Conservation (phyloP, 2,888 invertebrate species). For the Masnerella sp. region DNA sequence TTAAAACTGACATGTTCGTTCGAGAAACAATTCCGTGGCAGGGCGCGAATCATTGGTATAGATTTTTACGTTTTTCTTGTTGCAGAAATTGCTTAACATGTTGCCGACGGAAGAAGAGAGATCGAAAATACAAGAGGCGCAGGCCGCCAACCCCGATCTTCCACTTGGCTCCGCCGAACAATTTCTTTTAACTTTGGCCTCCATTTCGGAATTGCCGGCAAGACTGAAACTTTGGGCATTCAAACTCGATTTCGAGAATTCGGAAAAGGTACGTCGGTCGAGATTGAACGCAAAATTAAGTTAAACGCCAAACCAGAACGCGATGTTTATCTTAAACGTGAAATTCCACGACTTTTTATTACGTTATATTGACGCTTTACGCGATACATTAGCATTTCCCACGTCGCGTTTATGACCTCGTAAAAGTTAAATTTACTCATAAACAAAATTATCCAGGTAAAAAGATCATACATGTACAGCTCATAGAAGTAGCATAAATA, state of each 20-base stretch:
- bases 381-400: slow-evolving; percentile 27
- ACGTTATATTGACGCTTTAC: slow-evolving; percentile 25
- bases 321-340: slow-evolving; percentile 1
- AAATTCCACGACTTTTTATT: slow-evolving; percentile 21
- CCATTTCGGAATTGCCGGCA: slow-evolving; percentile 96
- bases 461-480: no score
- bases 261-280: slow-evolving; percentile 85
- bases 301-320: background rate
- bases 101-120: slow-evolving; percentile 98
- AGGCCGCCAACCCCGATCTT: slow-evolving; percentile 92
- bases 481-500: no score
- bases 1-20: background rate
- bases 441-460: slow-evolving; percentile 45
- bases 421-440: slow-evolving; percentile 28
- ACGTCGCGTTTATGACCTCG: slow-evolving; percentile 22
- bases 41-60: background rate
- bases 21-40: background rate
- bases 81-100: slow-evolving; percentile 95
- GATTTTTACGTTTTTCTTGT: background rate
- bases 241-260: slow-evolving; percentile 98
- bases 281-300: background rate
- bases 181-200: slow-evolving; percentile 96
- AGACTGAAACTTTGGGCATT: slow-evolving; percentile 98
- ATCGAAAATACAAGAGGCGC: slow-evolving; percentile 97
- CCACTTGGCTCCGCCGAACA: slow-evolving; percentile 98